phyloP scores from a whole-genome alignment of 1,140 invertebrate genomes.

The Varroa destructor region DNA sequence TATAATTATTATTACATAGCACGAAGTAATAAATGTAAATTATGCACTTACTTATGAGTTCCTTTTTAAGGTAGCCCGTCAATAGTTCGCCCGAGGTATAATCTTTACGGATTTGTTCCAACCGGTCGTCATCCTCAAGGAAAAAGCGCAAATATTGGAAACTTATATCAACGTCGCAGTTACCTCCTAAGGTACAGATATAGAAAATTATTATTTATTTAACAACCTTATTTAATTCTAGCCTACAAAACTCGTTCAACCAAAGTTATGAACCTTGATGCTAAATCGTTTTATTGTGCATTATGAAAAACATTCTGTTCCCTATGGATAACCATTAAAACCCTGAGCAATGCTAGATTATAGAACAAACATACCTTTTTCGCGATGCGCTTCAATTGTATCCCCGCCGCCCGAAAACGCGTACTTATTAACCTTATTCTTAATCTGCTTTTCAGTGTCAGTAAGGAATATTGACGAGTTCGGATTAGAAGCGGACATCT shows the following conservation, averaged over 20 bases:
- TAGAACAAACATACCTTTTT: slow-evolving; percentile 38
- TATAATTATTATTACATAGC: neutral
- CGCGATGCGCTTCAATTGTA: slow-evolving; percentile 80
- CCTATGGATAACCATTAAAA: too few relatives aligned
- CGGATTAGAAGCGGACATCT: slow-evolving; percentile 91
- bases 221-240: neutral
- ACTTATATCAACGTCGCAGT: slow-evolving; percentile 88
- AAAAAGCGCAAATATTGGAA: slow-evolving; percentile 94
- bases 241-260: too few relatives aligned
- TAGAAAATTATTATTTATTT: neutral
- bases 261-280: too few relatives aligned
- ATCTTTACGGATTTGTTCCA: slow-evolving; percentile 64
- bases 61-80: slow-evolving; percentile 85
- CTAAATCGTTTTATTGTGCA: too few relatives aligned
- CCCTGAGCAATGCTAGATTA: too few relatives aligned
- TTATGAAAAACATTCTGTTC: too few relatives aligned
- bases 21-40: neutral
- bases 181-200: slow-evolving; percentile 55
- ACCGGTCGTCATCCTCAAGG: slow-evolving; percentile 75
- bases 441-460: slow-evolving; percentile 90
- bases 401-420: slow-evolving; percentile 92
- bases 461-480: slow-evolving; percentile 89
- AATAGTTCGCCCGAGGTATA: slow-evolving; percentile 79
- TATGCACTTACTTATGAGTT: slow-evolving; percentile 51
- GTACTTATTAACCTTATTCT: slow-evolving; percentile 96